These are phyloP conservation scores for Oegoconia quadripuncta DNA, from an alignment of 2,888 invertebrate genomes.

Conservation along the genomic window DNA sequence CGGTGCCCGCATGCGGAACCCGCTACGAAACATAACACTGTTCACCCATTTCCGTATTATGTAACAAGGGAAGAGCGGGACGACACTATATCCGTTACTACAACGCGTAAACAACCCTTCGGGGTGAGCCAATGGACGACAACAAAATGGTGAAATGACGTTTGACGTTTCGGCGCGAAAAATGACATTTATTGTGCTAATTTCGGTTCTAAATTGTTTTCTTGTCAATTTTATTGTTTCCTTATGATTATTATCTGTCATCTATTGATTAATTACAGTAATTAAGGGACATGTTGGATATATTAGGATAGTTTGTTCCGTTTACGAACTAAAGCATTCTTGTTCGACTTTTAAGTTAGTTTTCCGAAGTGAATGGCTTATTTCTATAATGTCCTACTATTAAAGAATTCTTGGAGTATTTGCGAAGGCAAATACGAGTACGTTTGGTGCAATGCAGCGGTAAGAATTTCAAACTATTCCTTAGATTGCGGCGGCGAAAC, in stretches of 20 bases:
- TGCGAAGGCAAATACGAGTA: conserved; percentile 11
- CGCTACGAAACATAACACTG: conserved; percentile 54
- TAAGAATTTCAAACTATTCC: conserved; percentile 19
- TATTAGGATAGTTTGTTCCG: too few relatives aligned
- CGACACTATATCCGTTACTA: conserved; percentile 37
- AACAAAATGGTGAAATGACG: conserved; percentile 63
- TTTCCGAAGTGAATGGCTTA: conserved; percentile 9
- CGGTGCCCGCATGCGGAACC: conserved; percentile 71
- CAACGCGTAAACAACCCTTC: conserved; percentile 50
- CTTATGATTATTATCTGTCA: conserved; percentile 34
- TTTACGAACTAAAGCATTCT: too few relatives aligned
- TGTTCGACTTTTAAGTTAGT: conserved; percentile 5
- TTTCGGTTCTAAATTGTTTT: conserved; percentile 44
- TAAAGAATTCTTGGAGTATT: conserved; percentile 8
- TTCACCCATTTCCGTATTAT: conserved; percentile 75
- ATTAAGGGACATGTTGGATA: conserved; percentile 16
- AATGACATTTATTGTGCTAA: conserved; percentile 61
- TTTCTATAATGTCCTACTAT: conserved; percentile 8
- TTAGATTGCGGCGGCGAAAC: conserved; percentile 18
- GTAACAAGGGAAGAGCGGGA: conserved; percentile 60
- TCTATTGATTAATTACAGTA: conserved; percentile 4
- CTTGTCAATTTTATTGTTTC: conserved; percentile 60
- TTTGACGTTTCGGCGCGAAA: conserved; percentile 75
- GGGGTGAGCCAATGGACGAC: conserved; percentile 49
- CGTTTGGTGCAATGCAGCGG: conserved; percentile 51